These are phyloP conservation scores for Mirza zaza DNA, from an alignment of 2,113 vertebrate genomes.

Conservation along the genomic window DNA sequence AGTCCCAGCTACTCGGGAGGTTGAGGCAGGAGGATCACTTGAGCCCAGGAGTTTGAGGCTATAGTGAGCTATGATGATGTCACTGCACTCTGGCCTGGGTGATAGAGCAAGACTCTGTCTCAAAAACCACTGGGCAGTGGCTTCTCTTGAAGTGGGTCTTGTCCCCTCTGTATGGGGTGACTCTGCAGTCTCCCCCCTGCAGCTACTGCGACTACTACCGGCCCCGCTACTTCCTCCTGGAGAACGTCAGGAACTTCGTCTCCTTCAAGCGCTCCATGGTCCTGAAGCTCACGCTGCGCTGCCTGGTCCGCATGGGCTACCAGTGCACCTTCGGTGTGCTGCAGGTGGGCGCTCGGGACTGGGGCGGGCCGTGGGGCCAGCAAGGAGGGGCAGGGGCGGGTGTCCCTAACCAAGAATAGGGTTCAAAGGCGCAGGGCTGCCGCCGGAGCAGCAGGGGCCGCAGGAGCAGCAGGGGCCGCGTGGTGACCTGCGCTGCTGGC, in stretches of 20 bases:
- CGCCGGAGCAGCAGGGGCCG: too few relatives aligned
- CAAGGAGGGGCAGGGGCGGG: background rate
- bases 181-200: constrained; percentile 90
- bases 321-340: constrained; percentile 98
- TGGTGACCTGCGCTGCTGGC: fast-evolving
- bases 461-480: too few relatives aligned
- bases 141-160: background rate
- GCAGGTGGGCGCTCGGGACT: constrained; percentile 85
- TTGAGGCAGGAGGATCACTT: too few relatives aligned
- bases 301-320: constrained; percentile 97
- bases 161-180: background rate
- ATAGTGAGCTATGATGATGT: too few relatives aligned
- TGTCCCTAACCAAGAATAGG: background rate
- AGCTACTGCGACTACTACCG: constrained; percentile 99
- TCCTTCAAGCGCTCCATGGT: constrained; percentile 99
- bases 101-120: too few relatives aligned
- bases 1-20: too few relatives aligned
- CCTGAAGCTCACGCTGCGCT: constrained; percentile 95
- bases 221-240: constrained; percentile 96
- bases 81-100: too few relatives aligned
- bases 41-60: too few relatives aligned
- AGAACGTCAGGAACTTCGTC: constrained; percentile 97
- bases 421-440: background rate
- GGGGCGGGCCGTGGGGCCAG: background rate
- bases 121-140: background rate